phyloP scores from a whole-genome alignment of 2,888 invertebrate genomes.

The Silvanus unidentatus region DNA sequence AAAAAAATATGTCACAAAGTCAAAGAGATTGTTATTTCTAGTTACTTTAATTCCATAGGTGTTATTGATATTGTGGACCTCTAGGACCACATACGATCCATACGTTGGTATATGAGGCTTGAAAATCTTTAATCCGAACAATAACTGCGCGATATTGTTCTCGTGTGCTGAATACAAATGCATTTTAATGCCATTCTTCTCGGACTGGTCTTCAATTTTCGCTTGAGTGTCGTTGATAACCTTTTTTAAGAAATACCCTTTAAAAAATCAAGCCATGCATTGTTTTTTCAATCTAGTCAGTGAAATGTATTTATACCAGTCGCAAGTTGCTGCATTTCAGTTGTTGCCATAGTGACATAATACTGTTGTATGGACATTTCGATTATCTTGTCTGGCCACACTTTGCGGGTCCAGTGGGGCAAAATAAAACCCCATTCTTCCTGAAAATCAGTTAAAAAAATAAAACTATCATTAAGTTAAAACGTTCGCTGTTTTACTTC shows the following conservation, averaged over 20 bases:
- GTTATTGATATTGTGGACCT: conserved; percentile 21
- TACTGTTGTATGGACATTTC: conserved; percentile 39
- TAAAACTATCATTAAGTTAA: no score
- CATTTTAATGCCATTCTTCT: conserved; percentile 21
- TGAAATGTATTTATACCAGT: conserved; percentile 17
- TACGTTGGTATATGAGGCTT: conserved; percentile 22
- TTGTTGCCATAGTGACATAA: conserved; percentile 35
- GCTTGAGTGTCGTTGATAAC: conserved; percentile 21
- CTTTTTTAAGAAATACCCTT: conserved; percentile 26
- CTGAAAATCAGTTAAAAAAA: no score
- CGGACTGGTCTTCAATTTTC: conserved; percentile 14
- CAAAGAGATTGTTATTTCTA: background rate
- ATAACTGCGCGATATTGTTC: conserved; percentile 28
- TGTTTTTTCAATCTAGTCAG: no score
- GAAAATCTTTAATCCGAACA: conserved; percentile 26
- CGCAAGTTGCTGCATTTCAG: conserved; percentile 31
- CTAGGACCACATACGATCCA: conserved; percentile 21
- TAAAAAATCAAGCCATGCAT: background rate
- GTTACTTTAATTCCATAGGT: conserved; percentile 31
- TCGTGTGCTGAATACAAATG: conserved; percentile 31
- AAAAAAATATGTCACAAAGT: conserved; percentile 4
- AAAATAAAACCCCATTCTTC: conserved; percentile 37
- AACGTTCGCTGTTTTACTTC: no score
- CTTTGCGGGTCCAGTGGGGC: conserved; percentile 42
- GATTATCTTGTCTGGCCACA: conserved; percentile 38